A percentile compares a stretch with the other conserved stretches of the same genome.
Conservation (phyloP, 2,888 invertebrate species). For the Heteromurus nitidus region DNA sequence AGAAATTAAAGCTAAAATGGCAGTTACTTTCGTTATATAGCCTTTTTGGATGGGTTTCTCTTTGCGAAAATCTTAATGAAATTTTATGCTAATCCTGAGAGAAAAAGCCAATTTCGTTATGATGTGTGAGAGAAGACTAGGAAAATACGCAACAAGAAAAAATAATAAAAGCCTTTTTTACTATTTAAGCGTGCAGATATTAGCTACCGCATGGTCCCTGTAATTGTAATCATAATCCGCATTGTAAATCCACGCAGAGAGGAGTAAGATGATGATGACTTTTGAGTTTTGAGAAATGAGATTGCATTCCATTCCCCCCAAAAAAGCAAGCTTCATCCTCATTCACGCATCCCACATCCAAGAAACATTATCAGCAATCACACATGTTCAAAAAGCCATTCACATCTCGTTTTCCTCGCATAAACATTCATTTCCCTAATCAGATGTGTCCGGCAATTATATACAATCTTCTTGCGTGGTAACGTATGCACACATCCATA, state of each 20-base stretch:
- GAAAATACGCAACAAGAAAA: too few relatives aligned
- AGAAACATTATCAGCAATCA: constrained; percentile 1
- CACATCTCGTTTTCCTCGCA: constrained; percentile 9
- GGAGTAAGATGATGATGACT: constrained; percentile 34
- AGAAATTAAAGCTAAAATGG: constrained; percentile 41
- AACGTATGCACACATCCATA: too few relatives aligned
- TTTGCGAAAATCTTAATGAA: constrained; percentile 46
- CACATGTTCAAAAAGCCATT: constrained; percentile 1
- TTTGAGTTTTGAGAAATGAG: constrained; percentile 56
- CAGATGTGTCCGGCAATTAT: constrained; percentile 31
- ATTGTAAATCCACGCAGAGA: neutral
- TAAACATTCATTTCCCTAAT: constrained; percentile 21
- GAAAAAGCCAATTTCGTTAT: too few relatives aligned
- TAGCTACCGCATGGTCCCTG: too few relatives aligned
- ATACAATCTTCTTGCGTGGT: too few relatives aligned
- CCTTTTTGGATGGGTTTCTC: constrained; percentile 37
- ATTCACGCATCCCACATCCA: constrained; percentile 16
- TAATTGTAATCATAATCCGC: constrained; percentile 21
- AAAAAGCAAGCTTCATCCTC: constrained; percentile 9
- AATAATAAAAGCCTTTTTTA: too few relatives aligned
- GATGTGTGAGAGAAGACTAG: too few relatives aligned
- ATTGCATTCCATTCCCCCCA: constrained; percentile 45
- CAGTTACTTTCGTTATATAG: constrained; percentile 15
- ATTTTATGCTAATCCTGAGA: constrained; percentile 54
- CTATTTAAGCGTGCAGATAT: neutral